A percentile compares a stretch with the other conserved stretches of the same genome.
Evolutionary conservation across 2,797 vertebrate species (phyloP).

Genomic region (Rhynchonycteris naso): DNA sequence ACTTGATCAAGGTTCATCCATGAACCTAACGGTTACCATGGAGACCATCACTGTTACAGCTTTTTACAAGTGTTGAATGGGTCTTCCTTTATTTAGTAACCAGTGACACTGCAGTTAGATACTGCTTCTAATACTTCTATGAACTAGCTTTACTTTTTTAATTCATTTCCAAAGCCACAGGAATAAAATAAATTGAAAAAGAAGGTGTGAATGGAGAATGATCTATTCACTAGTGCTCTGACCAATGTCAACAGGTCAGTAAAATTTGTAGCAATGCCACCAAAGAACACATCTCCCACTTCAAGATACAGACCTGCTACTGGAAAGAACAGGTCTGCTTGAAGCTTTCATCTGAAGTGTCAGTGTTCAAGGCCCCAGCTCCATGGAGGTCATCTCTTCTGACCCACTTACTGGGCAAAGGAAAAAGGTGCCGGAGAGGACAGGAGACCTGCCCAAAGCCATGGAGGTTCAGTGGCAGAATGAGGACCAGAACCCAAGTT

Average conservation of each 20-base stretch:
- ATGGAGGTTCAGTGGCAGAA: background rate
- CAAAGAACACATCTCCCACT: background rate
- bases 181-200: slow-evolving; percentile 20
- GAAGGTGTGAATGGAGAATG: background rate
- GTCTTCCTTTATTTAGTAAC: slow-evolving; percentile 32
- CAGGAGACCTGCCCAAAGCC: background rate
- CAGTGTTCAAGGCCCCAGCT: background rate
- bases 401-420: background rate
- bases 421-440: background rate
- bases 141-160: background rate
- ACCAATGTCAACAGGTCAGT: background rate
- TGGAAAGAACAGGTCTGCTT: background rate
- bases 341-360: background rate
- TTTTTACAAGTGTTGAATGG: background rate
- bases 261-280: background rate
- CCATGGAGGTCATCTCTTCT: background rate
- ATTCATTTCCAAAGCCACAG: background rate
- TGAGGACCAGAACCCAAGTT: background rate
- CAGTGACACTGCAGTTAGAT: background rate
- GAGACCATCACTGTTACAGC: background rate
- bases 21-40: slow-evolving; percentile 11
- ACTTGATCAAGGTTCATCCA: background rate
- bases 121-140: background rate
- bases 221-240: background rate
- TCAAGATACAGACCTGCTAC: background rate